Evolutionary conservation across 30 jellyfish, hydroid and myxozoan genomes (phyloP).

Genomic region (Aurelia coerulea): DNA sequence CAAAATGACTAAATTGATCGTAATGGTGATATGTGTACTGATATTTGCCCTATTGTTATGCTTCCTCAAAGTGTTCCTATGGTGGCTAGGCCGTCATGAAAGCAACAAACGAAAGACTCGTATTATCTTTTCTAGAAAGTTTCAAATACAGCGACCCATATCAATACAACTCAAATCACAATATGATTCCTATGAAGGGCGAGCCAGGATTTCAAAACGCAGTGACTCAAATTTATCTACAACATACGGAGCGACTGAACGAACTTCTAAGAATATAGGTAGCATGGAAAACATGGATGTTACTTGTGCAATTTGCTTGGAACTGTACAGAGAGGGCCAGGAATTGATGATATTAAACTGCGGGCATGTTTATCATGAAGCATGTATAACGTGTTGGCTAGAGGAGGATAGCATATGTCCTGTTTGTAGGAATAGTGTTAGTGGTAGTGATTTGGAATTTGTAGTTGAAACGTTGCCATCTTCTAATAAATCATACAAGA

Average conservation of each 20-base stretch:
- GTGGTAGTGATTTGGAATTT: slow-evolving; percentile 54
- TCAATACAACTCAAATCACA: slow-evolving; percentile 26
- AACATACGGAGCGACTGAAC: slow-evolving; percentile 18
- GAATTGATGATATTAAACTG: slow-evolving; percentile 24
- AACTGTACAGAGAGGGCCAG: slow-evolving; percentile 37
- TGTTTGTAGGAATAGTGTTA: slow-evolving; percentile 26
- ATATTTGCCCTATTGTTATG: slow-evolving; percentile 26
- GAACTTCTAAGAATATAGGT: background rate
- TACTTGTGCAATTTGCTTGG: slow-evolving; percentile 46
- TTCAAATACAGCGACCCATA: slow-evolving; percentile 41
- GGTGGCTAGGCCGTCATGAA: slow-evolving; percentile 50
- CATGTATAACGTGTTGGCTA: slow-evolving; percentile 47
- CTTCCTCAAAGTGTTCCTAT: slow-evolving; percentile 24
- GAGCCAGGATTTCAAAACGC: slow-evolving; percentile 27
- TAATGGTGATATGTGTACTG: slow-evolving; percentile 28
- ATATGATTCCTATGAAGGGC: slow-evolving; percentile 38
- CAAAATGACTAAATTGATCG: slow-evolving; percentile 28
- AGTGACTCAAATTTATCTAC: slow-evolving; percentile 1
- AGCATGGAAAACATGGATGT: slow-evolving; percentile 32
- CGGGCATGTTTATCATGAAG: slow-evolving; percentile 56
- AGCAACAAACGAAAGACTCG: slow-evolving; percentile 42
- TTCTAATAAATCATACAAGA: slow-evolving; percentile 4
- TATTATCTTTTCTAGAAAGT: slow-evolving; percentile 36
- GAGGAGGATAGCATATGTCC: slow-evolving; percentile 57
- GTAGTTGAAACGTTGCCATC: slow-evolving; percentile 41